Percentiles rank a stretch among this genome's conserved stretches.
Evolutionary conservation across 2,113 vertebrate species (phyloP).

Genomic region (Chlamydotis undulata): DNA sequence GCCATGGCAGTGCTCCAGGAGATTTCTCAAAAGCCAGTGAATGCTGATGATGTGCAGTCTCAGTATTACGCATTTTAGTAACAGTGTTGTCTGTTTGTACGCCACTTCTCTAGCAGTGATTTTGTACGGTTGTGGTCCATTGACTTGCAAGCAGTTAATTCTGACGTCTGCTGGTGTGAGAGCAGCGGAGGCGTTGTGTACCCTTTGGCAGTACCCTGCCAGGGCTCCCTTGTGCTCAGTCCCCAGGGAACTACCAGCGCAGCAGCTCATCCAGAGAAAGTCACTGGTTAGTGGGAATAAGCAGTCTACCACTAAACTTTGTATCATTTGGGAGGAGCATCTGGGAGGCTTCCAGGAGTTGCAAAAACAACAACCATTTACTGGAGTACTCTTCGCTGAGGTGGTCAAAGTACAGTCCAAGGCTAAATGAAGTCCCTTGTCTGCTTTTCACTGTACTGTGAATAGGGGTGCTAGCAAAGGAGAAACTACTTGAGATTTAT

Average conservation of each 20-base stretch:
- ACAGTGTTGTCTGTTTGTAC: neutral
- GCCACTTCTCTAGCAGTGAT: rapidly evolving
- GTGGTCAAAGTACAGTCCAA: neutral
- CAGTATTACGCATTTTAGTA: neutral
- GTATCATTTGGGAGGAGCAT: neutral
- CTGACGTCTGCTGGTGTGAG: neutral
- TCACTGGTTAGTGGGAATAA: neutral
- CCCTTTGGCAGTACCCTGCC: neutral
- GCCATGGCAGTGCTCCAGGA: neutral
- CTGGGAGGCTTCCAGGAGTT: neutral
- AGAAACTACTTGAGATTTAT: neutral
- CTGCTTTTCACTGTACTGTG: neutral
- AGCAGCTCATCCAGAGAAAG: neutral
- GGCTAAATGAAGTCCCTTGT: neutral
- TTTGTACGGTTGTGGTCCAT: neutral
- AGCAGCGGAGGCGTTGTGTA: neutral
- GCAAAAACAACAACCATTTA: rapidly evolving
- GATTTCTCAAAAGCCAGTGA: neutral
- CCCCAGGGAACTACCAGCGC: neutral
- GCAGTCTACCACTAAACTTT: neutral
- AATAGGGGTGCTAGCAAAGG: neutral
- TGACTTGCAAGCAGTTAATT: neutral
- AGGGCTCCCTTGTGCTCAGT: neutral
- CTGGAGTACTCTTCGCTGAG: neutral
- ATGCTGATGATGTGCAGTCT: neutral